These are phyloP conservation scores for Gonatopus flavifemur DNA, from an alignment of 1,140 invertebrate species.

Conservation along the genomic window DNA sequence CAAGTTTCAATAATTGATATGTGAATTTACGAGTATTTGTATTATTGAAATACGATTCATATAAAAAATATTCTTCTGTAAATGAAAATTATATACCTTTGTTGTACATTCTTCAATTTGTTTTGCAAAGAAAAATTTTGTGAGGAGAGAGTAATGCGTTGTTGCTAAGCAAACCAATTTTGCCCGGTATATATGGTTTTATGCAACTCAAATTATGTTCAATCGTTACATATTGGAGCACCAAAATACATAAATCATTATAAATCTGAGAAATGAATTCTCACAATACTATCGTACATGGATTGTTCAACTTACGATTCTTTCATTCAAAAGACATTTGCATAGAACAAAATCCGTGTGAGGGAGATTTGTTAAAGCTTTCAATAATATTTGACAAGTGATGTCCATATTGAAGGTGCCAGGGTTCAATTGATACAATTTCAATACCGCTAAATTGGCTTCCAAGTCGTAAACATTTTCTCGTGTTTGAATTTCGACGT, in stretches of 20 bases:
- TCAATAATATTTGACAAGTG: constrained; percentile 84
- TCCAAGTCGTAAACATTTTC: constrained; percentile 96
- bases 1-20: too few relatives aligned
- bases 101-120: too few relatives aligned
- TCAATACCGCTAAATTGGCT: constrained; percentile 90
- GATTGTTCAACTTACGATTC: constrained; percentile 66
- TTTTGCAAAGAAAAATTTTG: too few relatives aligned
- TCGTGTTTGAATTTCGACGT: constrained; percentile 88
- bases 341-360: constrained; percentile 96
- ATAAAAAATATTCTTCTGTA: too few relatives aligned
- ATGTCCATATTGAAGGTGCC: constrained; percentile 81
- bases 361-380: constrained; percentile 93
- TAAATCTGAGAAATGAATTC: background rate
- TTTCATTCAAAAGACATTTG: constrained; percentile 88
- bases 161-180: too few relatives aligned
- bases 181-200: too few relatives aligned
- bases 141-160: too few relatives aligned
- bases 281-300: background rate
- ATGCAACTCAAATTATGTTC: background rate
- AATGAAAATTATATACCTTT: too few relatives aligned
- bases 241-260: background rate
- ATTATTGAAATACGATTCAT: too few relatives aligned
- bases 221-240: background rate
- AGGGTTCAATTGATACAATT: constrained; percentile 94
- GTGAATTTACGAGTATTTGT: too few relatives aligned